Conservation (phyloP, 2,113 vertebrate species). For the Mormoops blainvillei region DNA sequence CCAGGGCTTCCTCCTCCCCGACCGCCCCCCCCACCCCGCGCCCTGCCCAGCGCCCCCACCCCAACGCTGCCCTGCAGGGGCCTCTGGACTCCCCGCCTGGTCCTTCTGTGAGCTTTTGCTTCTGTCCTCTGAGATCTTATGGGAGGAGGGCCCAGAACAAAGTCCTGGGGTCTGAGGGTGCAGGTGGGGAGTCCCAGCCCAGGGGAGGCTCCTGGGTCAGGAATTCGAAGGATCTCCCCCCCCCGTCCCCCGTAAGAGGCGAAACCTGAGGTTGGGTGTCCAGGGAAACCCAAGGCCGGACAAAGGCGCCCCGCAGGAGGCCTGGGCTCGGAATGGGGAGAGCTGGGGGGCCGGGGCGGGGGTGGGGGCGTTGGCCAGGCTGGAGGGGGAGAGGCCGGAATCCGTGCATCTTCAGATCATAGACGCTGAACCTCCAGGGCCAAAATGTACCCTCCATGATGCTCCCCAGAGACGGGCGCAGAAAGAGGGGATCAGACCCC, state of each 20-base stretch:
- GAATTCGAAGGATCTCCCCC: neutral
- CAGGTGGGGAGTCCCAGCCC: neutral
- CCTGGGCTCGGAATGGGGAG: neutral
- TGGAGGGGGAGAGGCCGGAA: rapidly evolving
- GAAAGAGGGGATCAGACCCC: neutral
- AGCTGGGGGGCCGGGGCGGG: neutral
- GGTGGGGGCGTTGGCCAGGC: neutral
- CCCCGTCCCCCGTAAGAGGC: no score
- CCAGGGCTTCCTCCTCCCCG: neutral
- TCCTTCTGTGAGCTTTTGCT: neutral
- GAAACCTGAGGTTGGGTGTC: neutral
- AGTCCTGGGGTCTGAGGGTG: neutral
- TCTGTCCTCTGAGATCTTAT: neutral
- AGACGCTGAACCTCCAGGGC: neutral
- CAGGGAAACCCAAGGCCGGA: neutral
- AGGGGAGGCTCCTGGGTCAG: neutral
- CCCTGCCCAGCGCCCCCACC: neutral
- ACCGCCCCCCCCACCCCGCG: rapidly evolving
- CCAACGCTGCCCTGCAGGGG: rapidly evolving
- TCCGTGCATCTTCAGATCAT: neutral
- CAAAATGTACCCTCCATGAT: neutral
- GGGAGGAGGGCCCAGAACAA: neutral
- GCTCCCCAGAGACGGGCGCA: neutral
- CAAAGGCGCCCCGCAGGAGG: neutral
- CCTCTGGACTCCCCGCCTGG: neutral